Evolutionary conservation across 1,140 invertebrate genomes (phyloP).

Genomic region (Vanessa atalanta): DNA sequence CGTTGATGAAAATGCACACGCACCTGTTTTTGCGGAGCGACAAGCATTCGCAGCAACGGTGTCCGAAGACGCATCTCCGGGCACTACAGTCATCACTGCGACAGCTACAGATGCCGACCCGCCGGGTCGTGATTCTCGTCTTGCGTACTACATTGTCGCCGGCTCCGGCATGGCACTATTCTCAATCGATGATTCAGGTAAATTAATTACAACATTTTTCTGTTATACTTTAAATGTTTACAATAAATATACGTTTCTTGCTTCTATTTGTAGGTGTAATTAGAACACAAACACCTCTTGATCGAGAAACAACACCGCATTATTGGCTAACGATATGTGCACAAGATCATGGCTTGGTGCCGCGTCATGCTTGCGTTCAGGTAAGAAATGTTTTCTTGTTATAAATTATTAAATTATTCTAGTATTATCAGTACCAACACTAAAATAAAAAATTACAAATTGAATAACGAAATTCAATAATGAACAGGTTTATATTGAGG

Average conservation of each 20-base stretch:
- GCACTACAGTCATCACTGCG: slow-evolving; percentile 88
- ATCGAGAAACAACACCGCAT: slow-evolving; percentile 91
- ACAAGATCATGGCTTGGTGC: slow-evolving; percentile 93
- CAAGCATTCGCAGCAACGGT: slow-evolving; percentile 86
- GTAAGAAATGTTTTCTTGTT: slow-evolving; percentile 68
- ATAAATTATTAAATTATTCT: background rate
- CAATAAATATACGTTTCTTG: background rate
- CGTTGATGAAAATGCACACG: slow-evolving; percentile 94
- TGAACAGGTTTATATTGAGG: slow-evolving; percentile 92
- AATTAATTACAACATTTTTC: slow-evolving; percentile 45
- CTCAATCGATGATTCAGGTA: slow-evolving; percentile 94
- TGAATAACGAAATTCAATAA: background rate
- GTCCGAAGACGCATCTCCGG: slow-evolving; percentile 85
- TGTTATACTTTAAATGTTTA: background rate
- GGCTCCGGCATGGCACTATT: slow-evolving; percentile 96
- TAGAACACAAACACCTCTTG: slow-evolving; percentile 89
- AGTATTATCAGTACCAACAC: background rate
- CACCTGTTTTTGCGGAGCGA: slow-evolving; percentile 92
- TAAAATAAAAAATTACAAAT: background rate
- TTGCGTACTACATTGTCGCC: slow-evolving; percentile 92
- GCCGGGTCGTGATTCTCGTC: slow-evolving; percentile 87
- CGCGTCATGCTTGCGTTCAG: slow-evolving; percentile 89
- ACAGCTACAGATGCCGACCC: slow-evolving; percentile 90
- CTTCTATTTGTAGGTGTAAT: slow-evolving; percentile 86
- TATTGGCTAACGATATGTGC: slow-evolving; percentile 98